Conservation (phyloP, 2,113 vertebrate species). For the Gopherus flavomarginatus region DNA sequence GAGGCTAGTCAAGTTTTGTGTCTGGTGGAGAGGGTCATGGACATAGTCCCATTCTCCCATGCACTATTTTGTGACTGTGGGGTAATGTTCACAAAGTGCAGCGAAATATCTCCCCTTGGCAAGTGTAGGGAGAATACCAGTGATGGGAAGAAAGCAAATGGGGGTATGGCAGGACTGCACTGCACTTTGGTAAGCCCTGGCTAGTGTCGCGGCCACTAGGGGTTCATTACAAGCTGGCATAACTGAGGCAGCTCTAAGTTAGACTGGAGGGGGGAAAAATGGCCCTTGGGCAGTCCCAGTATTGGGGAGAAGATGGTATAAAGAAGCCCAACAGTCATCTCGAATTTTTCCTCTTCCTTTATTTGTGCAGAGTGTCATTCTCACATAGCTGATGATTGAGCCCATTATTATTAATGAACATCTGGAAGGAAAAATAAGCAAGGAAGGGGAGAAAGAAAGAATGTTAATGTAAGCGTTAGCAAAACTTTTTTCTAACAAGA, state of each 20-base stretch:
- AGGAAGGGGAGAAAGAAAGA: not conserved
- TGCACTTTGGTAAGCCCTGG: not conserved
- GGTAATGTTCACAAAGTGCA: not conserved
- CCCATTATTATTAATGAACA: not conserved
- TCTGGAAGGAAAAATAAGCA: not conserved
- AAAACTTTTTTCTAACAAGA: not conserved
- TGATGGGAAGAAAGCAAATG: not conserved
- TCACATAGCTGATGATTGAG: not conserved
- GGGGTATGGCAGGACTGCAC: not conserved
- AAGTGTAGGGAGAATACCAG: not conserved
- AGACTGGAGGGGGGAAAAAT: not conserved
- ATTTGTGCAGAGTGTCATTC: not conserved
- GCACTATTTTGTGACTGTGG: not conserved
- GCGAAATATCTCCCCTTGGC: not conserved
- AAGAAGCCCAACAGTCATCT: not conserved
- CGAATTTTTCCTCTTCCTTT: not conserved
- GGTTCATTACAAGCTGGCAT: not conserved
- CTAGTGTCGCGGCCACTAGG: not conserved
- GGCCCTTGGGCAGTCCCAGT: not conserved
- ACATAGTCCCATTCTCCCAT: not conserved
- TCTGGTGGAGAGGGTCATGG: not conserved
- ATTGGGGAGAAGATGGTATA: not conserved
- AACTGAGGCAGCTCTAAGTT: not conserved
- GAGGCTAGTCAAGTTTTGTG: not conserved
- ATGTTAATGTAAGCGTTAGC: not conserved